Percentiles rank a stretch among this genome's conserved stretches.
Conservation (phyloP, 2,888 invertebrate genomes). For the Oxytorus armatus region DNA sequence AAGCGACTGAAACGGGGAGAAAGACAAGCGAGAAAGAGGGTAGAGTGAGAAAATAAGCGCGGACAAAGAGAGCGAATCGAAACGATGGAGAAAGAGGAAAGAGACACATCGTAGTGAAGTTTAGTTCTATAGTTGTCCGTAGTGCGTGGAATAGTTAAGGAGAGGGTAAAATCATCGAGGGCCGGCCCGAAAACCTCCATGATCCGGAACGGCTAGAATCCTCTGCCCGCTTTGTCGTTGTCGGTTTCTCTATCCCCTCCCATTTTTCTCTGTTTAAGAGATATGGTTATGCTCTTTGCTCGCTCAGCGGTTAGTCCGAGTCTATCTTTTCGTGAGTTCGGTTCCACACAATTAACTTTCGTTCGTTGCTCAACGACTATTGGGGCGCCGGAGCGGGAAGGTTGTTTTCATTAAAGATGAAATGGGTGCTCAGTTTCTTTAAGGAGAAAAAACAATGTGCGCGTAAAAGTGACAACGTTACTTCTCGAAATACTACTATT, state of each 20-base stretch:
- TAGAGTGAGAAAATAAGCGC: constrained; percentile 65
- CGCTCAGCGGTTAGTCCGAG: constrained; percentile 69
- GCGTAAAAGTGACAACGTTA: too few relatives aligned
- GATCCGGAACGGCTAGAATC: constrained; percentile 72
- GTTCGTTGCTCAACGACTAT: constrained; percentile 15
- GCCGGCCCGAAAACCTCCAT: constrained; percentile 75
- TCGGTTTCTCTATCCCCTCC: constrained; percentile 40
- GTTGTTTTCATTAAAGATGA: neutral
- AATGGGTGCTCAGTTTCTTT: constrained; percentile 4
- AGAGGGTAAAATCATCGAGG: constrained; percentile 64
- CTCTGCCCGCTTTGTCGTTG: constrained; percentile 37
- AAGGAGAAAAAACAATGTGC: constrained; percentile 22
- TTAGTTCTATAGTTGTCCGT: constrained; percentile 13
- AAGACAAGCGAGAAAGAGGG: constrained; percentile 47
- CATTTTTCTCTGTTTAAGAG: constrained; percentile 23
- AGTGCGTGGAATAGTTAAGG: constrained; percentile 36
- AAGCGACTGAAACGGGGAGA: constrained; percentile 7
- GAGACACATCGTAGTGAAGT: constrained; percentile 33
- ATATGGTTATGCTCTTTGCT: constrained; percentile 61
- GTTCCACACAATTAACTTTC: constrained; percentile 43
- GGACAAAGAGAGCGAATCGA: constrained; percentile 58
- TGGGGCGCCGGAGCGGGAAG: constrained; percentile 2
- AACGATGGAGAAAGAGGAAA: constrained; percentile 44
- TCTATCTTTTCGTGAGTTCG: constrained; percentile 66
- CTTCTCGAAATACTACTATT: too few relatives aligned